Base-by-base conservation (phyloP, 2,113 vertebrate genomes). In the Gobius niger region DNA sequence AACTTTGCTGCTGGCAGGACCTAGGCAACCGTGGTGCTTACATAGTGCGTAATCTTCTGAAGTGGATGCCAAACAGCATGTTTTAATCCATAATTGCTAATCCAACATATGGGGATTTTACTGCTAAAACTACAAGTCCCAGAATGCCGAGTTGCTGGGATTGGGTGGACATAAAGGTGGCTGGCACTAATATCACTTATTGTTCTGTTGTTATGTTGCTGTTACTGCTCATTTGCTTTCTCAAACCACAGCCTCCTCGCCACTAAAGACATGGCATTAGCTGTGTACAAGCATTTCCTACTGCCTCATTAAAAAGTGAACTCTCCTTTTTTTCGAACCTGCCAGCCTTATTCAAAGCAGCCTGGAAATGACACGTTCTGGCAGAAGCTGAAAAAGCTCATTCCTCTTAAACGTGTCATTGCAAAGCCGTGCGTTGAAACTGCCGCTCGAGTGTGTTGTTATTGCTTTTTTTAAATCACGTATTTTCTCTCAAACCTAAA, bases 331-430 rank as follows among this genome's bases (percentile, higher is more conserved):
- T 4, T n/a, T 44, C 24, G 2, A 34, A 34, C 24, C 2, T 44
- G 40, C 9, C 57, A 60, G 57, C 57, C 14, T 3, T 44, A 44
- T 44, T 42, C 40, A 9, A 13, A 42, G 13, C 42, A 40, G 15
- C 18, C 67, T 70, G 47, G 49, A 77, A 65, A 56, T 59, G 65
- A 66, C 63, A 70, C 67, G 5, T 53, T 54, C 42, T n/a, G 2
- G 9, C 24, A 72, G 18, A 46, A 24, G 63, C 61, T 64, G 57
- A 66, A 70, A 51, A 60, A 40, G 7, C 24, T 40, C 12, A 8
- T 61, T 9, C 42, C 61, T 63, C 61, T 63, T 47, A 9, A 47
- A 49, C 72, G 47, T 59, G 56, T 59, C 56, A n/a, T 42, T 42
- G 34, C 65, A 72, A 68, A 67, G 49, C 0, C 18, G 34, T 10